These are phyloP conservation scores for Eulemur rubriventer DNA, from an alignment of 2,797 vertebrate species.

Conservation along the genomic window DNA sequence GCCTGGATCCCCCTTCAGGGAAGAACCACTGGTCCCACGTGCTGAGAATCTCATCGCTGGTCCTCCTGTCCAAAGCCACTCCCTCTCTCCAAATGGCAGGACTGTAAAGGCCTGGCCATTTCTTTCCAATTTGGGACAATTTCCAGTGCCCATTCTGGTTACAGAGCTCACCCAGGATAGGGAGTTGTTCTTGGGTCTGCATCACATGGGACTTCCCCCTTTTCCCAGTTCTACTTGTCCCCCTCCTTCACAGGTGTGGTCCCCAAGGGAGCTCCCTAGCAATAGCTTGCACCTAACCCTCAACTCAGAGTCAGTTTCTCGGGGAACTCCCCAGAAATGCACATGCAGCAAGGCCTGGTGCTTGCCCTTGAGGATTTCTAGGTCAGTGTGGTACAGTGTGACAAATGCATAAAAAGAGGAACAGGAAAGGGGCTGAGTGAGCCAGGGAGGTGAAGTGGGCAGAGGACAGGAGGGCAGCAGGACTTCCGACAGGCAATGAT, in stretches of 20 bases:
- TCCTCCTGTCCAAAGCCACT: background rate
- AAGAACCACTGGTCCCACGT: background rate
- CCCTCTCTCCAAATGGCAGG: background rate
- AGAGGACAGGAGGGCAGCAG: too few species aligned
- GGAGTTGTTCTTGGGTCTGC: background rate
- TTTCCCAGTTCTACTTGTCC: accelerated
- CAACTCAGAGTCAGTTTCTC: background rate
- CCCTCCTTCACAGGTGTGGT: accelerated
- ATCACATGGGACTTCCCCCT: background rate
- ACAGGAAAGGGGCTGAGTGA: background rate
- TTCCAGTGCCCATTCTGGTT: background rate
- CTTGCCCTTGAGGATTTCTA: background rate
- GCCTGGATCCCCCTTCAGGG: too few species aligned
- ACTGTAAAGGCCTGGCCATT: background rate
- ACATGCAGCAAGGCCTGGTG: background rate
- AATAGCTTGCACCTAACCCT: too few species aligned
- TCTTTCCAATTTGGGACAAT: background rate
- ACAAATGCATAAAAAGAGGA: background rate
- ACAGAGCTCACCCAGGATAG: background rate
- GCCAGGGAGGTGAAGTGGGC: accelerated
- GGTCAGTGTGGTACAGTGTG: background rate
- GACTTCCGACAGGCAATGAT: background rate
- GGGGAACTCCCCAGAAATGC: background rate
- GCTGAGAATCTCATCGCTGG: background rate
- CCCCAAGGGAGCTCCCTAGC: background rate